Base-by-base conservation (phyloP, 2,888 invertebrate species). In the Drosophila silvestris region DNA sequence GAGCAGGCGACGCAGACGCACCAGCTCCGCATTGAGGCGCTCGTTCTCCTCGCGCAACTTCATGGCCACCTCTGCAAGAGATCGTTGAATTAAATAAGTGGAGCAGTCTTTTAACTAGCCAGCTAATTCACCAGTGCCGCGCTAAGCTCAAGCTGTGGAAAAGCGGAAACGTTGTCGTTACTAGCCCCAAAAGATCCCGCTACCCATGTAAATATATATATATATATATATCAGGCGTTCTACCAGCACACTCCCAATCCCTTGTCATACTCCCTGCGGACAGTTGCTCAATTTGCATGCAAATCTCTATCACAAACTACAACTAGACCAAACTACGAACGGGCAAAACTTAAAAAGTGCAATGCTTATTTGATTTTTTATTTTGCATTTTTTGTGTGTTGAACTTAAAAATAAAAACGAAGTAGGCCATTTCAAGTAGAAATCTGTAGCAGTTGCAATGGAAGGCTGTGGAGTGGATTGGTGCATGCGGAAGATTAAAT, bases 41-140 rank as follows among this genome's bases (percentile, higher is more conserved):
- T 97, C 97, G 93, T 97, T 97, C 91, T 97, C 97, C 94, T 95
- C 90, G 94, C 95, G 92, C 35, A 93, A 71, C 74, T 92, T 93
- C 66, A 88, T 83, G 14, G 91, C 83, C 14, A 91, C 90, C 51
- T 93, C 93, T 93, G 80, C 5, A 82, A 77, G 26, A 67, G 62
- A 75, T 64, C 37, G 22, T n/a, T 16, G 14, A 7, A 22, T 32
- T 44, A 32, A 10, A 10, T n/a, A n/a, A 22, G 33, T 12, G 14
- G 5, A 19, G 32, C 5, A n/a, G 12, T 58, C 28, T 32, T 6
- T 14, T 6, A 47, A 47, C 26, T 26, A 47, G 47, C 28, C 44
- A 51, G 63, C n/a, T 69, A 63, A 47, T 35, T 30, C 64, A 19
- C 12, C 51, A 50, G 72, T 72, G 81, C 76, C 52, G 69, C 77